A percentile compares a stretch with the other conserved stretches of the same genome.
These are phyloP conservation scores for Anabacerthia variegaticeps DNA, from an alignment of 2,797 vertebrate species.

Conservation along the genomic window DNA sequence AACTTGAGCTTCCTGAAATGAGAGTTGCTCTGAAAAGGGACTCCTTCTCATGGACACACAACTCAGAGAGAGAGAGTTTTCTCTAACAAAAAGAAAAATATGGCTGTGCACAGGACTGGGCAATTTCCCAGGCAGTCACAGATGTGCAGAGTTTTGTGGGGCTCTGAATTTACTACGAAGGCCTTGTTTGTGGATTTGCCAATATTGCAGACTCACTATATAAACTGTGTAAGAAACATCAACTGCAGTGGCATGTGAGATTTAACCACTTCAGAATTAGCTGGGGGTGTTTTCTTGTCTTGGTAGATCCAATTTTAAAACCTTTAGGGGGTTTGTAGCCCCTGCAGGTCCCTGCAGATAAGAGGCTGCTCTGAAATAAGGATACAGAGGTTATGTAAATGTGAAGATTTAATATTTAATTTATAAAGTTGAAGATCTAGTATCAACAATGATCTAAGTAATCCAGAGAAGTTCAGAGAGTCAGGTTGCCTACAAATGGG, in stretches of 20 bases:
- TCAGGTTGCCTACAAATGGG: not conserved
- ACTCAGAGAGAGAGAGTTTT: not conserved
- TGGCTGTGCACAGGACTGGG: not conserved
- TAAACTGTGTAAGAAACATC: not conserved
- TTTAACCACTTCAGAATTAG: not conserved
- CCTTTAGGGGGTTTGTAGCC: not conserved
- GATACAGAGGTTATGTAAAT: not conserved
- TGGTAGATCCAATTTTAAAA: not conserved
- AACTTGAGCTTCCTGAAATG: constrained; percentile 51
- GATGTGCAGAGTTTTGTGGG: not conserved
- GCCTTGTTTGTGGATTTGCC: not conserved
- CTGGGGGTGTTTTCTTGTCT: not conserved
- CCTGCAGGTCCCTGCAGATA: not conserved
- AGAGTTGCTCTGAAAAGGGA: constrained; percentile 44
- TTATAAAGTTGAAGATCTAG: not conserved
- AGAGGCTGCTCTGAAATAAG: not conserved
- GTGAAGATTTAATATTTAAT: not conserved
- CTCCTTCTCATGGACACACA: constrained; percentile 22
- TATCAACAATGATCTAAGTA: not conserved
- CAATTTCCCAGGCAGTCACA: constrained; percentile 37
- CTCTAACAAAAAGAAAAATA: constrained; percentile 8
- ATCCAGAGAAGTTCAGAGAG: not conserved
- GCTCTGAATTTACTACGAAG: not conserved
- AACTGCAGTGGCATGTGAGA: not conserved
- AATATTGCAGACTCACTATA: not conserved